Evolutionary conservation across 2,888 invertebrate species (phyloP), one percentile per base, ranked within the genome.

Genomic region (Lepidocyrtinus sp.): DNA sequence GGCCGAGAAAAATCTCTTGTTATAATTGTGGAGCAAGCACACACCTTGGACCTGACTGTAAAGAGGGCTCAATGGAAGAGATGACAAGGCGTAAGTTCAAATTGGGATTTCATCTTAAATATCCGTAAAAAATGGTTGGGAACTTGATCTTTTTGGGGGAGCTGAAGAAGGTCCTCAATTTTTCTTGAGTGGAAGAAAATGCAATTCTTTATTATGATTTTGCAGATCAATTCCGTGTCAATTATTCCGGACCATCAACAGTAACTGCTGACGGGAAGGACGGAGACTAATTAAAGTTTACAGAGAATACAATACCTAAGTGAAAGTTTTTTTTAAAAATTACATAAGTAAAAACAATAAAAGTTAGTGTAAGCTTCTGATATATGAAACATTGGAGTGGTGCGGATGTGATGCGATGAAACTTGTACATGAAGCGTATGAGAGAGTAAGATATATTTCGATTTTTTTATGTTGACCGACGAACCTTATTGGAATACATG

Each of bases 41-140:
- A 70, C 97, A 98, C 89, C 91, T 92, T 69, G 96, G 96, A 24
- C 91, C 92, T 87, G 97, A 97, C 87, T 98, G 97, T 89, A 94
- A 94, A 88, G 96, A 96, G 88, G 94, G 94, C 84, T 95, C 95
- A 75, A 95, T 97, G 92, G 97, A 98, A 89, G 96, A 96, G 89
- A 94, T 96, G 90, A 95, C 96, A 68, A 89, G 88, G 86, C 88
- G 85, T 85, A 80, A 83, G 82, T 65, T 19, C n/a, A n/a, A n/a
- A n/a, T n/a, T n/a, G n/a, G n/a, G n/a, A n/a, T n/a, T n/a, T n/a
- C n/a, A n/a, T n/a, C n/a, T n/a, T n/a, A n/a, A n/a, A n/a, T n/a
- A n/a, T n/a, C n/a, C n/a, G n/a, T n/a, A n/a, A n/a, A n/a, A n/a
- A n/a, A n/a, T n/a, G n/a, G n/a, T n/a, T n/a, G n/a, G n/a, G n/a